Conservation (phyloP, 2,797 vertebrate species). For the Sandelia bainsii region DNA sequence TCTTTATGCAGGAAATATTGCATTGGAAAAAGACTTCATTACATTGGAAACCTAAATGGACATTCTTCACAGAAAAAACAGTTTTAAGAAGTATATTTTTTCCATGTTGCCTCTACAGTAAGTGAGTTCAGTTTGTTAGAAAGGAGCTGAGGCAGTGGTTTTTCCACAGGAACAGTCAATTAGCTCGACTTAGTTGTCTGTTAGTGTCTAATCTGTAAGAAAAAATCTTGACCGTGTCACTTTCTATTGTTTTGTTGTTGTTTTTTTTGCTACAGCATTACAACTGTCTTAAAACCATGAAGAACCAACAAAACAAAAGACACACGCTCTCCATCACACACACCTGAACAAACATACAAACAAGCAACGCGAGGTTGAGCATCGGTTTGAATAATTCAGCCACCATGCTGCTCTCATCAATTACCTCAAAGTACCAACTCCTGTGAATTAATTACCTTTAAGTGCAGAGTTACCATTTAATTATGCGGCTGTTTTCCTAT, state of each 20-base stretch:
- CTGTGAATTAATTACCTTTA: slow-evolving; percentile 48
- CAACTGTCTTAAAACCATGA: no score
- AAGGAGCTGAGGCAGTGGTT: slow-evolving; percentile 14
- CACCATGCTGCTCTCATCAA: slow-evolving; percentile 18
- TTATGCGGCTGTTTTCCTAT: slow-evolving; percentile 28
- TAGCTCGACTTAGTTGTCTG: slow-evolving; percentile 6
- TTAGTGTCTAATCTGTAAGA: slow-evolving; percentile 15
- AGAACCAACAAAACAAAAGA: background rate
- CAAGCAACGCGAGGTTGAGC: background rate
- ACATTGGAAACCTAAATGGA: no score
- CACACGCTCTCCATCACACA: background rate
- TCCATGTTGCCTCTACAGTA: background rate
- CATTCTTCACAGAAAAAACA: no score
- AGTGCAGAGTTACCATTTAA: slow-evolving; percentile 35
- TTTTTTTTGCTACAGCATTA: no score
- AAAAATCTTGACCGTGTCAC: background rate
- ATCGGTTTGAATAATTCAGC: slow-evolving; percentile 24
- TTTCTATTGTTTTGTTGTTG: no score
- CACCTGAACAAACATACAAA: background rate
- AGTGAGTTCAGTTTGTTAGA: slow-evolving; percentile 5
- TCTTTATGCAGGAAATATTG: no score
- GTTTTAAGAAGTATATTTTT: no score
- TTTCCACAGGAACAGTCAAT: slow-evolving; percentile 15
- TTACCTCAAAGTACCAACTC: slow-evolving; percentile 38
- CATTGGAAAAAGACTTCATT: no score